Evolutionary conservation across 2,888 invertebrate species (phyloP).

Genomic region (Tenthredo amoena): DNA sequence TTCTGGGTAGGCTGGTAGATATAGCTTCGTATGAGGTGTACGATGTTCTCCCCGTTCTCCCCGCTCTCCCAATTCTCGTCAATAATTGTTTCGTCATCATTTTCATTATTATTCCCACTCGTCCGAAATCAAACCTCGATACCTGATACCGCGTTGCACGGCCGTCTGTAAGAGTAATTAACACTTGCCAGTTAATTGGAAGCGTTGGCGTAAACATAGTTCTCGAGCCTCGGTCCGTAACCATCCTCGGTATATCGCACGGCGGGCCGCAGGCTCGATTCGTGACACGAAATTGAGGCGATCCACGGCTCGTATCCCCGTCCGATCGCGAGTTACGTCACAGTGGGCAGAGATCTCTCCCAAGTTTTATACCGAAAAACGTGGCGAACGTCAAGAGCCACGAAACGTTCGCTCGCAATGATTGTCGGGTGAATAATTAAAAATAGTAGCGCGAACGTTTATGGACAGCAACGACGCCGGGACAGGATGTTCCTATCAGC

Average conservation of each 20-base stretch:
- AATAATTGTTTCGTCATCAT: constrained; percentile 22
- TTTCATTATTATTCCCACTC: background rate
- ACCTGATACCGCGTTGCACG: constrained; percentile 41
- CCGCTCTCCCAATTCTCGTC: background rate
- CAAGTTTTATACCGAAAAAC: background rate
- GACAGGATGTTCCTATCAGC: constrained; percentile 49
- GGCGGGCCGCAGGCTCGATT: constrained; percentile 17
- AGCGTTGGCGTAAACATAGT: constrained; percentile 51
- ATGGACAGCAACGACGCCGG: constrained; percentile 2
- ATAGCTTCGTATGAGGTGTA: too few relatives aligned
- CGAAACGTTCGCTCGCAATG: background rate
- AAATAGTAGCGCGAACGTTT: background rate
- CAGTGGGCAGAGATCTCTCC: background rate
- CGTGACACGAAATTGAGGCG: background rate
- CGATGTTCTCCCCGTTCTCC: background rate
- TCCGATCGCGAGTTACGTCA: background rate
- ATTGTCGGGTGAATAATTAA: background rate
- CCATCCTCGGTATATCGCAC: constrained; percentile 16
- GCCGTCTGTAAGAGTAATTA: constrained; percentile 48
- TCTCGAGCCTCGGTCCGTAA: background rate
- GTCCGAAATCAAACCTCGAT: constrained; percentile 33
- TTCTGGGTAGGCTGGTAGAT: too few relatives aligned
- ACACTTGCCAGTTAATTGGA: constrained; percentile 49
- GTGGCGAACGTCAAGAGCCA: background rate
- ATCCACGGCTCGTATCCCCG: background rate